Base-by-base conservation (phyloP, 2,888 invertebrate species). In the Ochlodes sylvanus region DNA sequence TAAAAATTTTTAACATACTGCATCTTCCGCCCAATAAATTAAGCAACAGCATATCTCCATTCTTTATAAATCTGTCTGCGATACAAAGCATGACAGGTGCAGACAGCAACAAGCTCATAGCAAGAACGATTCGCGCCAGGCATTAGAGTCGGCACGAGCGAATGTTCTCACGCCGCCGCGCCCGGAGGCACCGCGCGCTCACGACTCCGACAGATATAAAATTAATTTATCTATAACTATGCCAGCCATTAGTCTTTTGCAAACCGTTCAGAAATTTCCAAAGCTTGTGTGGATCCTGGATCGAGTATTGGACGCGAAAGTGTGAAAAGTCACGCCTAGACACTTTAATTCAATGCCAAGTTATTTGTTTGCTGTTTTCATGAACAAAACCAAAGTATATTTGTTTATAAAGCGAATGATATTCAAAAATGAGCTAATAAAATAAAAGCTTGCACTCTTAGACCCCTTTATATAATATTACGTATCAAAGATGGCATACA, bases 211-310 rank as follows among this genome's bases (percentile, higher is more conserved):
- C 83, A 88, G 86, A 91, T 92, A 92, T 87, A 86, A 89, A 90
- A 92, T 92, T 91, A 91, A 92, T 92, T 92, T 93, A 92, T 92
- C 92, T 92, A 90, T 86, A 87, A 87, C 82, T 87, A 82, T 69
- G 57, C 67, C 50, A 65, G 60, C 68, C 71, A 68, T 57, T 47
- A 54, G 38, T 50, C 41, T 68, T 52, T 38, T 62, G 41, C 15
- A 6, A 21, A 52, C 44, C 44, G 15, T 47, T 47, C 44, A 47
- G 44, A 42, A 42, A 42, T 47, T 47, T 17, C 17, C 44, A 21
- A 19, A 21, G 52, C 52, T 52, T 47, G 7, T 47, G 44, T 15
- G 44, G 44, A 47, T 15, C 44, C 44, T 47, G 15, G 44, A 17
- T 47, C 44, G 7, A 47, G 44, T 42, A 14, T 12, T 42, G 44